Base-by-base conservation (phyloP, 2,888 invertebrate genomes). In the Andrena praecox region DNA sequence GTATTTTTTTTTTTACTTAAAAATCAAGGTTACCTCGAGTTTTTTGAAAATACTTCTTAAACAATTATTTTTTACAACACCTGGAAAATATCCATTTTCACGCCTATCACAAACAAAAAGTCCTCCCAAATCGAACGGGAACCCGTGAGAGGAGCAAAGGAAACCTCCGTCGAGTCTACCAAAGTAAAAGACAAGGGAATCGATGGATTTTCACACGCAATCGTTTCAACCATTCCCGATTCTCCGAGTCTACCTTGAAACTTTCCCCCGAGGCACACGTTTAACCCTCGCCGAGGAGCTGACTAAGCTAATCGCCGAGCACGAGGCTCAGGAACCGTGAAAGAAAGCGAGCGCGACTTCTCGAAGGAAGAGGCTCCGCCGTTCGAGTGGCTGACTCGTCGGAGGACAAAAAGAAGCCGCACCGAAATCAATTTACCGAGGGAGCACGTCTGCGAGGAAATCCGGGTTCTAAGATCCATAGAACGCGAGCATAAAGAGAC, bases 391-490 rank as follows among this genome's bases (percentile, higher is more conserved):
- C 64, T 73, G 82, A 79, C 76, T 72, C 60, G 76, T 10, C 60
- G 66, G 59, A 77, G 91, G 89, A 91, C 90, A 91, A 91, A 91
- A 91, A 91, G 91, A 91, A 91, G 90, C 91, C 91, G 85, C 89
- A 89, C 82, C 84, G 84, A 88, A 91, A 91, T 91, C 91, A 91
- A 91, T 91, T 90, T 89, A 87, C 84, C 88, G 83, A 85, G 82
- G 84, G 75, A 63, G 81, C 76, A 76, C 77, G 89, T 87, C 90
- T 87, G 80, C 79, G 67, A 91, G 92, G 93, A 93, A 93, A 93
- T 93, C 93, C 93, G 92, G 89, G 82, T 90, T 86, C 89, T 88
- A 89, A 89, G 91, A 92, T 93, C 92, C 89, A 89, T 91, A 90
- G 91, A 91, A 92, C 89, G 89, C 84, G 88, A 85, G 82, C 86